Percentiles rank a stretch among this genome's conserved stretches.
Conservation (phyloP, 2,797 vertebrate species). For the Takifugu rubripes region DNA sequence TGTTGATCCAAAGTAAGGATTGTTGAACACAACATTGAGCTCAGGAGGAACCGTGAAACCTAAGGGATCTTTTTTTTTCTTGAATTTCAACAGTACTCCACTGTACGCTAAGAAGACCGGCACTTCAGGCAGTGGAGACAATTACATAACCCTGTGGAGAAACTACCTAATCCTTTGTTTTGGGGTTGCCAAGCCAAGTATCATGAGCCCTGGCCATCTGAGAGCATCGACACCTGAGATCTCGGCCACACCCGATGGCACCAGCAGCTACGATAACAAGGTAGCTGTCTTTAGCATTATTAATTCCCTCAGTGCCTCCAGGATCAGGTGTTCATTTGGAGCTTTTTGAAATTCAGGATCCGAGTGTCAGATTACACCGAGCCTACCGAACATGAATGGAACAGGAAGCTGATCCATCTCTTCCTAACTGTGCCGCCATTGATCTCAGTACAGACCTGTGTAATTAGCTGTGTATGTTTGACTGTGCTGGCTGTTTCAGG, state of each 20-base stretch:
- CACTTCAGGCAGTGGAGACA: constrained; percentile 84
- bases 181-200: constrained; percentile 94
- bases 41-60: neutral
- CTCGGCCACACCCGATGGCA: constrained; percentile 85
- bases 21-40: neutral
- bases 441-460: constrained; percentile 5
- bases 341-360: constrained; percentile 50
- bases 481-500: constrained; percentile 72
- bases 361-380: constrained; percentile 44
- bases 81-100: constrained; percentile 80
- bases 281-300: constrained; percentile 51
- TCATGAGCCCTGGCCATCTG: constrained; percentile 95
- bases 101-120: constrained; percentile 96
- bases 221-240: constrained; percentile 96
- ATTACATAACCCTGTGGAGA: constrained; percentile 90
- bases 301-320: constrained; percentile 23
- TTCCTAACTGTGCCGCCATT: constrained; percentile 16
- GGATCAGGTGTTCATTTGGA: constrained; percentile 53
- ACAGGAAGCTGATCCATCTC: constrained; percentile 30
- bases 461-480: constrained; percentile 34
- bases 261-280: constrained; percentile 90
- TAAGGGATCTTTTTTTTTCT: constrained; percentile 3
- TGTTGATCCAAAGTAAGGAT: constrained; percentile 90
- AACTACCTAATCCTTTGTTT: constrained; percentile 99
- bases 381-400: constrained; percentile 35